Base-by-base conservation (phyloP, 2,113 vertebrate species). In the Sphaerodactylus townsendi region DNA sequence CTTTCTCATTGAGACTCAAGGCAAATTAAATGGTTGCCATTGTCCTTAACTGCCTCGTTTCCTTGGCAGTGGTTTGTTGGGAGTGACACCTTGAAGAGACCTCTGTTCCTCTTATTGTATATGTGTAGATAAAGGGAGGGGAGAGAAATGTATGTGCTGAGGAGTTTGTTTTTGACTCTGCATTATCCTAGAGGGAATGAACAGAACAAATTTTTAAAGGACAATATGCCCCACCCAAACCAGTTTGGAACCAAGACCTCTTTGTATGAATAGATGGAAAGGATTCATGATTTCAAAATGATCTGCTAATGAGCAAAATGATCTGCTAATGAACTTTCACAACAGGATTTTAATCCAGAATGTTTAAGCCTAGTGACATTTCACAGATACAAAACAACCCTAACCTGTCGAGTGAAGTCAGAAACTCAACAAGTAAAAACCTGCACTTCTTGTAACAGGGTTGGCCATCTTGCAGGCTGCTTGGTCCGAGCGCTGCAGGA, bases 391-490 rank as follows among this genome's bases (percentile, higher is more conserved):
- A 17, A n/a, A 71, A 2, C 2, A 9, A 44, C 78, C 15, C 1
- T 65, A 35, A 59, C 1, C 1, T 77, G 65, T 8, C 30, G 39
- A 77, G 2, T 33, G 81, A 17, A 81, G n/a, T 35, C 14, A 76
- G 8, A 86, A 77, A 0, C 56, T 37, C 25, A 81, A 28, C 46
- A 85, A 0, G 44, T 62, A 3, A 19, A 77, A 11, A n/a, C 72
- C 68, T 2, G 8, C n/a, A 62, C 23, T 50, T 28, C 44, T 46
- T 85, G 19, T 56, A 46, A 46, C 95, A 99, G 98, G 2, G 98
- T 98, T 44, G 96, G 97, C 2, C 93, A 98, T 88, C 90, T 99
- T 35, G 98, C 98, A 37, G 98, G 98, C 39, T 91, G 78, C 88
- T 96, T 99, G 9, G 96, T 97, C 28, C 94, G 93, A 77, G 85